Evolutionary conservation across 2,888 invertebrate species (phyloP), one percentile per base, ranked within the genome.

Genomic region (Athrips mouffetella): DNA sequence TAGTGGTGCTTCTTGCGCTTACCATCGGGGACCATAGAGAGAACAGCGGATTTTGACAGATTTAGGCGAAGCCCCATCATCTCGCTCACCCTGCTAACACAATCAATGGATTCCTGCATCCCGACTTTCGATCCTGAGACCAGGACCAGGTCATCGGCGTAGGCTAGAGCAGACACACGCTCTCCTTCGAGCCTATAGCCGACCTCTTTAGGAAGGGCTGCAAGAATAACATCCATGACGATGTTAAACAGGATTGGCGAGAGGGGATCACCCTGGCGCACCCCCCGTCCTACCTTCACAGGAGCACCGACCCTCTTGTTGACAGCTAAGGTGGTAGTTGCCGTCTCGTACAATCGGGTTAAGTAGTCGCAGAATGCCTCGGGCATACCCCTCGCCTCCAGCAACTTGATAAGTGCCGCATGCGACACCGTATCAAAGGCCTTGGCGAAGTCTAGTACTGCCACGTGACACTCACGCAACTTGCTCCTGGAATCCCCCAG

Each of bases 241-340:
- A 62, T 45, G 50, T 81, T 80, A 44, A 83, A 82, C 2, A 77
- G 30, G 1, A 73, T 6, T 2, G 33, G 33, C 6, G 71, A 72
- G 13, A 80, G 56, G 27, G 79, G 76, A 54, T 80, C 76, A 0
- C 79, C 80, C 55, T 83, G 82, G 39, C 76, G 69, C 6, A 81
- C 80, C 0, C 80, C 78, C 31, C 74, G 52, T 0, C 59, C 60
- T 21, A 64, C 58, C 42, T 37, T 60, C 11, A 60, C 52, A 49
- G 64, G 61, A 15, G 37, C 47, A 48, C 63, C 59, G 20, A 62
- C 55, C 25, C 70, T n/a, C 2, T 29, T n/a, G 29, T 10, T 2
- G 2, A n/a, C n/a, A n/a, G 29, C 29, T n/a, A 29, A 29, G 29
- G 29, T 29, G 29, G 29, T 29, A 8, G 29, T 29, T 8, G 29